Evolutionary conservation across 2,797 vertebrate species (phyloP).

Genomic region (Melanitta fusca): DNA sequence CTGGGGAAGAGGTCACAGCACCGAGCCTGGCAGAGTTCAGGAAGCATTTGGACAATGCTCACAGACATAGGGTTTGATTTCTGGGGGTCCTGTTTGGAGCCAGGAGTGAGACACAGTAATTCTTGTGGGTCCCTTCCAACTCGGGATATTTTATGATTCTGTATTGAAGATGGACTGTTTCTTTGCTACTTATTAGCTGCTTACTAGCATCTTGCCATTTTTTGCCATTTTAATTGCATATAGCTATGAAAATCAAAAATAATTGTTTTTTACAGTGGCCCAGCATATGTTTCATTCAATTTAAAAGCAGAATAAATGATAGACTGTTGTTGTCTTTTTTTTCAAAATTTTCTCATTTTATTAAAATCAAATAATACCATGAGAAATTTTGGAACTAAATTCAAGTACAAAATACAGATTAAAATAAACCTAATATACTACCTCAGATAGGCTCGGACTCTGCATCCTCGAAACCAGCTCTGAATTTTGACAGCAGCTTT

Average conservation of each 20-base stretch:
- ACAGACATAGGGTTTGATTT: not conserved
- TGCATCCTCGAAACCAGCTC: constrained; percentile 89
- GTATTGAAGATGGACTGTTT: not conserved
- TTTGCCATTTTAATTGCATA: not conserved
- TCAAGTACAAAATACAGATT: not conserved
- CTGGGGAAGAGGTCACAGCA: not conserved
- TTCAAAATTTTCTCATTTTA: not conserved
- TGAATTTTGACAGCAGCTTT: constrained; percentile 87
- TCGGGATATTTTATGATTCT: not conserved
- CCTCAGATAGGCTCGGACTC: constrained; percentile 87
- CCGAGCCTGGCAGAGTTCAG: not conserved
- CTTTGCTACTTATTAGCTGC: not conserved
- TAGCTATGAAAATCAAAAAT: not conserved
- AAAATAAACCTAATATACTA: constrained; percentile 50
- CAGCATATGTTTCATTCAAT: not conserved
- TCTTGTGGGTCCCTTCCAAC: not conserved
- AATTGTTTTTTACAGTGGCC: not conserved
- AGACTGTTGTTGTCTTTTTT: not conserved
- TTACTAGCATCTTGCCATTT: not conserved
- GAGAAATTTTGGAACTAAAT: not conserved
- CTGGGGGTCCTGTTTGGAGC: not conserved
- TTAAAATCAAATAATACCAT: not conserved
- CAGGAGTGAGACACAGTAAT: not conserved
- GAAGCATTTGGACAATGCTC: not conserved
- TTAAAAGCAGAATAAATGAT: not conserved